Evolutionary conservation across 2,113 vertebrate species (phyloP), one percentile per base, ranked within the genome.

Genomic region (Haplochromis burtoni): DNA sequence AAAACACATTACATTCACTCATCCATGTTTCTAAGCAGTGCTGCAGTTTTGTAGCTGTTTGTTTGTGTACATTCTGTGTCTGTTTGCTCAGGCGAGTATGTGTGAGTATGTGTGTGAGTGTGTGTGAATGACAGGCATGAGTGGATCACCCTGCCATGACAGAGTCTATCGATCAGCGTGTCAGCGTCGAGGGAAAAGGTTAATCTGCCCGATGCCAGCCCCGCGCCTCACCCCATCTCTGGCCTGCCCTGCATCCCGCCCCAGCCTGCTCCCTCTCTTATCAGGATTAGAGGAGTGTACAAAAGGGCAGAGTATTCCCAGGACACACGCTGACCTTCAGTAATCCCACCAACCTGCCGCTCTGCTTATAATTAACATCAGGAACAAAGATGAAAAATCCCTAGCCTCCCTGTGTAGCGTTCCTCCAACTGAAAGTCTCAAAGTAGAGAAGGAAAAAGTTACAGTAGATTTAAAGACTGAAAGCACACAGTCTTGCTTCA

Each of bases 301-400:
- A 94, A 96, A 97, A 97, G 97, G 96, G 93, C 96, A 97, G 95
- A 87, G 85, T 93, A 96, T 96, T 97, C 97, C 96, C 96, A 97
- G 95, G 96, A 97, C 93, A 95, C 93, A 87, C 88, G 11, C 95
- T 97, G 96, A 97, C 96, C 96, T 97, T 97, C 96, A 96, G 90
- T 96, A 95, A 96, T 96, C 96, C 95, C 87, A 94, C 96, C 96
- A 96, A 94, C 95, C 96, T 96, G 93, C 93, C 87, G 88, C 91
- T 95, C 94, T 93, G 93, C 92, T 95, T 95, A 95, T 96, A 96
- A 97, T 97, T 96, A 97, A 96, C 95, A 96, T 95, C 92, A 94
- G 93, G 93, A 94, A 95, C 90, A 94, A 94, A 94, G 91, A 94
- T 71, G 85, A 93, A 91, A 93, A 93, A 93, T 92, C 89, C 86